A percentile compares a stretch with the other conserved stretches of the same genome.
Conservation (phyloP, 1,140 invertebrate species). For the Oryctes rhinoceros region DNA sequence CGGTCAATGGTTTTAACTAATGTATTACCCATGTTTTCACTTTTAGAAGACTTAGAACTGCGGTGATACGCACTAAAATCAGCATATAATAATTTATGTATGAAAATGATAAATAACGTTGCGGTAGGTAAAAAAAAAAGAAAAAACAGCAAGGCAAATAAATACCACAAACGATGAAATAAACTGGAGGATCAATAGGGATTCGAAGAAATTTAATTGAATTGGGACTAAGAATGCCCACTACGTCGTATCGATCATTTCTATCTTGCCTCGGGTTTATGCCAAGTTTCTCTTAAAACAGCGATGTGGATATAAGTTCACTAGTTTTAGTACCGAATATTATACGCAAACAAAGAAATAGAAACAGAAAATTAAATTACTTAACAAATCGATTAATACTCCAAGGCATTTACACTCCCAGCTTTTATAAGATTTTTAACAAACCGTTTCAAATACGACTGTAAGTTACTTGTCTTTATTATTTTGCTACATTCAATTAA, state of each 20-base stretch:
- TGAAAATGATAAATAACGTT: not conserved
- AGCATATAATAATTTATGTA: slow-evolving; percentile 7
- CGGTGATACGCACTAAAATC: slow-evolving; percentile 12
- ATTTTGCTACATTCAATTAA: not conserved
- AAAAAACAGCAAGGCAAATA: not conserved
- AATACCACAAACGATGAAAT: slow-evolving; percentile 18
- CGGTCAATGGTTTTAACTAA: not conserved
- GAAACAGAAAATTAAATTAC: not conserved
- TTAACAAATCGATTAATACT: not conserved
- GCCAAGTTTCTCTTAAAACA: not conserved
- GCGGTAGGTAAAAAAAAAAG: not conserved
- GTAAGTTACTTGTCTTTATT: too few species aligned
- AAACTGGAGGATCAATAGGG: not conserved
- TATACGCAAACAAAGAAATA: not conserved
- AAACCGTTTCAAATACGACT: not conserved
- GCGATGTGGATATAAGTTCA: not conserved
- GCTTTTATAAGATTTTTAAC: slow-evolving; percentile 1
- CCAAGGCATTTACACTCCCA: slow-evolving; percentile 13
- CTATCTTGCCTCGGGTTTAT: not conserved
- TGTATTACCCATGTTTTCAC: slow-evolving; percentile 18
- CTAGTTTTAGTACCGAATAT: not conserved
- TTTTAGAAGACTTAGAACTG: not conserved
- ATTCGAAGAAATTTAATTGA: not conserved
- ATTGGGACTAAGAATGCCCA: not conserved
- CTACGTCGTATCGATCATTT: slow-evolving; percentile 2